Evolutionary conservation across 30 jellyfish, hydroid and myxozoan genomes (phyloP), one percentile per base, ranked within the genome.

Genomic region (Aurelia aurita complex sp. Pacific): DNA sequence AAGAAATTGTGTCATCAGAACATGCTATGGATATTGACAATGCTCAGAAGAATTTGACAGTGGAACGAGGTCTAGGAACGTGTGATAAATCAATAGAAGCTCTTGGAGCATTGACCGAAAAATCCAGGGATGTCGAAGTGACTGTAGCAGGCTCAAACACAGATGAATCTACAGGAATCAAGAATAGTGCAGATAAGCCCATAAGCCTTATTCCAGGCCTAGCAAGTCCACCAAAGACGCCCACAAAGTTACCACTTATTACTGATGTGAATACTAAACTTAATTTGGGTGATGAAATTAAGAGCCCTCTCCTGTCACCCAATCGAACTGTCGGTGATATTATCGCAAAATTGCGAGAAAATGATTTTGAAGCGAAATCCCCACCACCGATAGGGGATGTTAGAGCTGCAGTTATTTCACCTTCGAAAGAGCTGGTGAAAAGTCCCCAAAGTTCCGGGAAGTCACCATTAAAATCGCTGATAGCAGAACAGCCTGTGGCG

Each of bases 341-440:
- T 15, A 82, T 82, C 1, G 83, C 91, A 17, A 82, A 82, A 59
- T 79, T 82, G 3, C 69, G 40, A 52, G 84, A 82, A 59, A 82
- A 82, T 59, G 91, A 82, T 70, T 82, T 82, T 66, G 91, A 69
- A 46, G 91, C 67, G 14, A 69, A 59, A 42, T 16, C 70, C 0
- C 64, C 88, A 38, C 18, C 70, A 12, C 46, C 67, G 59, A 16
- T n/a, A 10, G 54, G 36, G n/a, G 67, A 14, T 11, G 69, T 69
- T 33, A n/a, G 68, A 36, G 23, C 32, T 6, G n/a, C 65, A 16
- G 68, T 16, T 35, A 14, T n/a, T 14, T 13, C 66, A 33, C 17
- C 68, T 36, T 16, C 68, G 42, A 42, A n/a, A 0, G 70, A 50
- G 74, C 72, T 69, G 15, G 18, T 13, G 1, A n/a, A n/a, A 50